Evolutionary conservation across 2,113 vertebrate genomes (phyloP).

Genomic region (Lepisosteus osseus): DNA sequence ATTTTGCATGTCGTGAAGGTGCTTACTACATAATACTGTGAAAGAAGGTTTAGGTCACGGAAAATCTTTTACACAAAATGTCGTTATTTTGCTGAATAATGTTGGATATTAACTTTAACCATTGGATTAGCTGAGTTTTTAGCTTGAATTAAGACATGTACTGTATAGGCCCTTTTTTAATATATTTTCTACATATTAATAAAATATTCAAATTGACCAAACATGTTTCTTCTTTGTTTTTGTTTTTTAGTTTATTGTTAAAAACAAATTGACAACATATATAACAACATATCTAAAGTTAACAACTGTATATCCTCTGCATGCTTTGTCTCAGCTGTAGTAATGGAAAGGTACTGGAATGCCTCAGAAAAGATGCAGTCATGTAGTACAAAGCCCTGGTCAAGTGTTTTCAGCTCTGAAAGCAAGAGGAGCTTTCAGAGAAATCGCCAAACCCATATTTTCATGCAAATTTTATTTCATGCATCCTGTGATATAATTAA

Average conservation of each 20-base stretch:
- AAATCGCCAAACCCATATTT: too few species aligned
- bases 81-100: slow-evolving; percentile 55
- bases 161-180: slow-evolving; percentile 99
- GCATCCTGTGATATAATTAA: too few species aligned
- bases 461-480: too few species aligned
- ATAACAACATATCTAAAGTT: too few species aligned
- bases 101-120: slow-evolving; percentile 79
- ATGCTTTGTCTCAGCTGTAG: too few species aligned
- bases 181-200: slow-evolving; percentile 99
- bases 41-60: slow-evolving; percentile 49
- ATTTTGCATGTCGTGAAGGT: slow-evolving; percentile 50
- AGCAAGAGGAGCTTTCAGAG: too few species aligned
- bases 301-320: too few species aligned
- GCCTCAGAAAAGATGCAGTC: too few species aligned
- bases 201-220: slow-evolving; percentile 84
- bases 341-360: too few species aligned
- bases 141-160: slow-evolving; percentile 90
- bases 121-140: slow-evolving; percentile 87
- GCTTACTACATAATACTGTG: slow-evolving; percentile 39
- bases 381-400: too few species aligned
- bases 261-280: background rate
- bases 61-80: slow-evolving; percentile 48
- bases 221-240: slow-evolving; percentile 5
- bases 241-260: background rate
- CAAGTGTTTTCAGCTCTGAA: too few species aligned